Evolutionary conservation across 2,888 invertebrate genomes (phyloP), one percentile per base, ranked within the genome.

Genomic region (Tuberolachnus salignus): DNA sequence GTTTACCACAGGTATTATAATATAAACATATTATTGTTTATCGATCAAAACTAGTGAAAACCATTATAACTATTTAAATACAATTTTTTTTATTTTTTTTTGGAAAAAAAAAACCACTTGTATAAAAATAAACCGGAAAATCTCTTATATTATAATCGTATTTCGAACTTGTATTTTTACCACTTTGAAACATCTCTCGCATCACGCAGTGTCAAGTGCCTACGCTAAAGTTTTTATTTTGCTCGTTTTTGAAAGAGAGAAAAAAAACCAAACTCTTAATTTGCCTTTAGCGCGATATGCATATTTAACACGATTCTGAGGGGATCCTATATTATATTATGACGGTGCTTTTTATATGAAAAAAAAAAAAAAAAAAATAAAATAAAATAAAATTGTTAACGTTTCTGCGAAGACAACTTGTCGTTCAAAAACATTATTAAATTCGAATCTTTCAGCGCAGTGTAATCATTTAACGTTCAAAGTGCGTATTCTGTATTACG

Each of bases 351-450:
- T 34, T 46, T 8, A n/a, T n/a, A n/a, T n/a, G n/a, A n/a, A n/a
- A n/a, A n/a, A n/a, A n/a, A n/a, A n/a, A n/a, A n/a, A n/a, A n/a
- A n/a, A n/a, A n/a, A n/a, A n/a, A n/a, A n/a, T n/a, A n/a, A n/a
- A n/a, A n/a, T n/a, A n/a, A n/a, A n/a, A n/a, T n/a, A n/a, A n/a
- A n/a, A n/a, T n/a, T n/a, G n/a, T n/a, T n/a, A n/a, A 1, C 11
- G n/a, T 34, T 26, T 46, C 59, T n/a, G 9, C 9, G 16, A 46
- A 11, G 19, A 61, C 61, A 72, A 72, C 61, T 72, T 61, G 49
- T 72, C 72, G 51, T 72, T 51, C 26, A 61, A 34, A n/a, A 49
- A 61, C 46, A 61, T 49, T 49, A 49, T 61, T 72, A 34, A 72
- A 61, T 26, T 61, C 2, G 34, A 34, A 51, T 51, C 19, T 49